Base-by-base conservation (phyloP, 2,113 vertebrate genomes). In the Anarhynchus alexandrinus region DNA sequence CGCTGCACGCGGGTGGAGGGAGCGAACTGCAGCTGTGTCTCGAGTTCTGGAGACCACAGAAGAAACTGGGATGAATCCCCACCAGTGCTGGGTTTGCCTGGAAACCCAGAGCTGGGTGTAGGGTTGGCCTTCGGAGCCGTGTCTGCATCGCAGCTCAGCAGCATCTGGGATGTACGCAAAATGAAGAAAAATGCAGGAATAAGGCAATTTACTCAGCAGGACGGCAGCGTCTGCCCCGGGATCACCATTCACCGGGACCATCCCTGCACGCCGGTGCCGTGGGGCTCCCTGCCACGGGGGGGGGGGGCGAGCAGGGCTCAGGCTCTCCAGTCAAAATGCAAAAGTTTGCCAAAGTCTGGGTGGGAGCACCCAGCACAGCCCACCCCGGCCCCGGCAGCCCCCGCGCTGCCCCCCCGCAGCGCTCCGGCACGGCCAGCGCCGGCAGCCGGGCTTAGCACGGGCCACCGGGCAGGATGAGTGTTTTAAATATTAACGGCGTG, bases 1-100 rank as follows among this genome's bases (percentile, higher is more conserved):
- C 9, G 1, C 2, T 0, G 45, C 29, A 9, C 18, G 5, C 27
- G 0, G 3, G 4, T 1, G 1, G 34, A 4, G 32, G 49, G 23
- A 20, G 49, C 5, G 11, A 90, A 10, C 55, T n/a, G 54, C 34
- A 27, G 73, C 69, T 7, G 3, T 14, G 52, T 17, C 5, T 2
- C 0, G 7, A 49, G 40, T 22, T 70, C 49, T 55, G 47, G 45
- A 47, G 52, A 26, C 12, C 0, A 1, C 52, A 26, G 22, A 43
- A 38, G n/a, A 57, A 21, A 36, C 40, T n/a, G 0, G 0, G 34
- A 9, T 66, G 34, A 58, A 55, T 32, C 43, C 36, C 18, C 4
- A 1, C 5, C 38, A 30, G 15, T 8, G 5, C 18, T 47, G 64
- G 36, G 30, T 8, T 2, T 66, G 12, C 9, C 29, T 4, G 11